Evolutionary conservation across 2,797 vertebrate species (phyloP).

Genomic region (Brachymystax lenok): DNA sequence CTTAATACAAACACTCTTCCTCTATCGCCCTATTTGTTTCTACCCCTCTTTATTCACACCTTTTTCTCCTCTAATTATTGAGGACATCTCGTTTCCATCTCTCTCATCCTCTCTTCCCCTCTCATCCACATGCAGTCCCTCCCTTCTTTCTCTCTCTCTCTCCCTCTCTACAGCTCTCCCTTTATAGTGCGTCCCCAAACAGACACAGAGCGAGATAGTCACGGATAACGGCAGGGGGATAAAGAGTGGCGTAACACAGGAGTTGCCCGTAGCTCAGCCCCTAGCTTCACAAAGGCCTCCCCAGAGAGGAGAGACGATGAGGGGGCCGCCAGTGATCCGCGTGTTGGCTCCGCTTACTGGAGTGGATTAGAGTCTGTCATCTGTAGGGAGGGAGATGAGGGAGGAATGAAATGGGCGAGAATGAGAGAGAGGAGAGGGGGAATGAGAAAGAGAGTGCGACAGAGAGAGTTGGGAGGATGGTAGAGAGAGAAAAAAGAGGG

Average conservation of each 20-base stretch:
- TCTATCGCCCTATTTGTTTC: background rate
- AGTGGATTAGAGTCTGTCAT: slow-evolving; percentile 16
- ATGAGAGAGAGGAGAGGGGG: background rate
- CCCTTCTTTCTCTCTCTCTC: background rate
- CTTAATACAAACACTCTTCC: slow-evolving; percentile 7
- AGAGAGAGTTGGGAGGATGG: background rate
- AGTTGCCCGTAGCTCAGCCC: slow-evolving; percentile 5
- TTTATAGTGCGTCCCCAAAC: background rate
- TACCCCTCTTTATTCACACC: background rate
- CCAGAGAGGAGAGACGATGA: background rate
- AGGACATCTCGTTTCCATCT: background rate
- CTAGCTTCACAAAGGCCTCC: slow-evolving; percentile 5
- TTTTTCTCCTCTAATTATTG: slow-evolving; percentile 1
- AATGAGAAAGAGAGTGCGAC: background rate
- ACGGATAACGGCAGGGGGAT: background rate
- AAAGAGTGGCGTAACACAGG: background rate
- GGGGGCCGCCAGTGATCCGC: background rate
- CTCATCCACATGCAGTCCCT: too few relatives aligned
- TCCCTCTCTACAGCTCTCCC: background rate
- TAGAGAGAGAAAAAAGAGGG: background rate
- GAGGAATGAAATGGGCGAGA: background rate
- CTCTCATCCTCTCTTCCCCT: background rate
- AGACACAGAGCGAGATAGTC: slow-evolving; percentile 7
- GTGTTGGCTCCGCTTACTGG: background rate
- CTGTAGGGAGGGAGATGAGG: background rate